Base-by-base conservation (phyloP, 2,888 invertebrate species). In the Scelioninae gen. 1 region DNA sequence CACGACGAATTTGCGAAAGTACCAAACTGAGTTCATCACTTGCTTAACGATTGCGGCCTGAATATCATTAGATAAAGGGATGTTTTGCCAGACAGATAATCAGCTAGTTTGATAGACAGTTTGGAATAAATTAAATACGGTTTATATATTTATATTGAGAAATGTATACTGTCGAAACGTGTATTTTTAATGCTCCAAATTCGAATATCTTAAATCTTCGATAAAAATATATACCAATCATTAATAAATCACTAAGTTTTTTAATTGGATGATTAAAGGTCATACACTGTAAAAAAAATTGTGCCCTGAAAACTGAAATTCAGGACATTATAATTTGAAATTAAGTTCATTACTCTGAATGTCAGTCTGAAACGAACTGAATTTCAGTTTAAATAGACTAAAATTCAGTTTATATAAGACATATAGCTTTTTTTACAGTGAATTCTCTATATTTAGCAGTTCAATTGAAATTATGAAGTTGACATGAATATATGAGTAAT, bases 1-100 rank as follows among this genome's bases (percentile, higher is more conserved):
- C 68, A 80, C 55, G 74, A 79, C 60, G 79, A 79, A 79, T 72
- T 77, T 79, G 72, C 79, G 45, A 79, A 79, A 72, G 65, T 72
- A 77, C 60, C 72, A 40, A 79, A 79, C 72, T 65, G 34, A 72
- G 72, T 71, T 63, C 47, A 51, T 56, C 69, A 63, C 63, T 78
- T 78, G 32, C 40, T 69, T 47, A 71, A 72, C 23, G 53, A 66
- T 65, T n/a, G 51, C 49, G 72, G 72, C 11, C 45, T 65, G 78
- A 71, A 72, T 79, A 40, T 60, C 72, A 60, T 58, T 79, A 72
- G 79, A 72, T 79, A 69, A 45, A 79, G 72, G 60, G 63, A 47
- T 65, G 71, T 72, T n/a, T n/a, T 13, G 34, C 13, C 45, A 9
- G 65, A 23, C 62, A 58, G 71, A 66, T 53, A 72, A 72, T 72